Percentiles rank a stretch among this genome's conserved stretches.
Conservation (phyloP, 1,140 invertebrate genomes). For the Belonocnema kinseyi region DNA sequence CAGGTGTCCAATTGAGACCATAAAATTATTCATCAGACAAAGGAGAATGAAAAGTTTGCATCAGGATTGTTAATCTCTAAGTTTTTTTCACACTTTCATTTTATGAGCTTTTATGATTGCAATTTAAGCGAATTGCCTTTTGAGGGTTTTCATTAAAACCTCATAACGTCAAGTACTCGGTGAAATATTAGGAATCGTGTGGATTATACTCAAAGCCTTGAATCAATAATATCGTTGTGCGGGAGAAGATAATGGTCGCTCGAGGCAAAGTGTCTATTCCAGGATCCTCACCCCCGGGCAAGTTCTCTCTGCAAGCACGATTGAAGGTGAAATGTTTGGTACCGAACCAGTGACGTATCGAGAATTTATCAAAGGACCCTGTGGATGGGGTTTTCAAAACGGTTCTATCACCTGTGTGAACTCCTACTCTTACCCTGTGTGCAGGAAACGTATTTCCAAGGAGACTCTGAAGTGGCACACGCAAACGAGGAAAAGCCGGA, state of each 20-base stretch:
- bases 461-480: conserved; percentile 28
- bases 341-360: conserved; percentile 29
- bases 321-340: conserved; percentile 30
- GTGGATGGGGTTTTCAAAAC: conserved; percentile 15
- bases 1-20: neutral
- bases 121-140: neutral
- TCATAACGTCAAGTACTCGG: conserved; percentile 19
- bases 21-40: neutral
- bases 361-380: conserved; percentile 26
- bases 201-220: conserved; percentile 36
- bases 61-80: neutral
- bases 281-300: neutral
- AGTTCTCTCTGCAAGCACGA: neutral
- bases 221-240: conserved; percentile 36
- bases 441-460: conserved; percentile 18
- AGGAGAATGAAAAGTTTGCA: neutral
- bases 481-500: conserved; percentile 20
- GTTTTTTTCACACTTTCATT: neutral
- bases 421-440: neutral
- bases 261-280: conserved; percentile 33
- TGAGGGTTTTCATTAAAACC: conserved; percentile 9
- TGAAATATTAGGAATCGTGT: conserved; percentile 38
- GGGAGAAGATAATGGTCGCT: conserved; percentile 42
- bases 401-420: conserved; percentile 17
- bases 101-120: neutral